phyloP scores from a whole-genome alignment of 2,113 vertebrate genomes.

The Phoenicopterus ruber region DNA sequence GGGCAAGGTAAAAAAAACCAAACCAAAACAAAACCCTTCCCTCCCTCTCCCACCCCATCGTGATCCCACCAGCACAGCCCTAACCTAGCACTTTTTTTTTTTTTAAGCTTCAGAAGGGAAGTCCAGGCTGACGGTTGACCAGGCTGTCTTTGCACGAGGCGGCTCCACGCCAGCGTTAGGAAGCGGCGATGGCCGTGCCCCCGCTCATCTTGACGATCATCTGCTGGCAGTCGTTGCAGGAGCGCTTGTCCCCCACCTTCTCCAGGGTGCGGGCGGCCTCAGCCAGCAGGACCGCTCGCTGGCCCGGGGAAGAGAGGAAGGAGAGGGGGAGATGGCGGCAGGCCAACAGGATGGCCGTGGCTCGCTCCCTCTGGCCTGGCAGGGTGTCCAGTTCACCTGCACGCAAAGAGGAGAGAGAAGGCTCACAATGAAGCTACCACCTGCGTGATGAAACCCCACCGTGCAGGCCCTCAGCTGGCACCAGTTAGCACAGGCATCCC shows the following conservation, averaged over 20 bases:
- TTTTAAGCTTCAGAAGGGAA: neutral
- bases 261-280: constrained; percentile 96
- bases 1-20: neutral
- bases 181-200: constrained; percentile 90
- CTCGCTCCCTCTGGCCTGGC: constrained; percentile 90
- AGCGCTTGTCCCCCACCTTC: constrained; percentile 92
- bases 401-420: neutral
- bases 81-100: neutral
- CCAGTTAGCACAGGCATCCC: neutral
- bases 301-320: constrained; percentile 89
- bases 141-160: neutral
- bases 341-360: constrained; percentile 92
- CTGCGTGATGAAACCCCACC: neutral
- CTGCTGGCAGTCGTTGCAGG: constrained; percentile 94
- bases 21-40: neutral
- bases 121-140: neutral
- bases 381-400: constrained; percentile 79
- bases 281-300: constrained; percentile 89
- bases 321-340: constrained; percentile 95
- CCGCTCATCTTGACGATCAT: constrained; percentile 91
- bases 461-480: neutral
- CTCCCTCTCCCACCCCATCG: neutral
- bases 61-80: neutral
- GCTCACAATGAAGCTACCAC: neutral
- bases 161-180: constrained; percentile 24